Evolutionary conservation across 2,888 invertebrate genomes (phyloP), one percentile per base, ranked within the genome.

Genomic region (Orthosia incerta): DNA sequence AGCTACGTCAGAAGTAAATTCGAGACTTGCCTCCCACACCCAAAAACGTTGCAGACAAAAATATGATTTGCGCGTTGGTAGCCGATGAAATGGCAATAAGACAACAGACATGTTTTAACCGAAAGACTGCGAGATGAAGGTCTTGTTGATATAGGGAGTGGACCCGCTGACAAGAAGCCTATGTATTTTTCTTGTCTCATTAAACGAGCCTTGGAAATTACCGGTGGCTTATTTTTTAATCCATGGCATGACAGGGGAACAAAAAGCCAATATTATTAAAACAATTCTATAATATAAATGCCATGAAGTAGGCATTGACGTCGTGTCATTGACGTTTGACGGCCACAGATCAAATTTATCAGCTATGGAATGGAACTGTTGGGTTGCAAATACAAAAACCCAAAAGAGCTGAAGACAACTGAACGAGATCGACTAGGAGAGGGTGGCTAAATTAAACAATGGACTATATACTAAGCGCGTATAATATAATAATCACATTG

Each of bases 61-160:
- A 67, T 45, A 12, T 77, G 39, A 67, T 78, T 45, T 85, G 83
- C 68, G 68, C 71, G 15, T 63, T 86, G 59, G 55, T 84, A 20
- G 83, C 84, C 3, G 85, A 85, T 50, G 85, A 86, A 69, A 85
- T 85, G 83, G 76, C 74, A 12, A 85, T 86, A 31, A 55, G 84
- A 70, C 82, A 74, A 18, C 85, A 86, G 75, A 83, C 68, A 69
- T 79, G 73, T 70, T 83, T 59, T 59, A 79, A 73, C 65, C 7
- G 46, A 57, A 74, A 74, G 51, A 76, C 74, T 18, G n/a, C 63
- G 57, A 63, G 74, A 79, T 50, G 76, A 76, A 39, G 81, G 80
- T 46, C 56, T 73, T 64, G 63, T 82, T 63, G 73, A 80, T 56
- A 64, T 79, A 2, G 80, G 76, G 12, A 60, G 23, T 73, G 82